Evolutionary conservation across 2,888 invertebrate genomes (phyloP).

Genomic region (Flexamia atlantica): DNA sequence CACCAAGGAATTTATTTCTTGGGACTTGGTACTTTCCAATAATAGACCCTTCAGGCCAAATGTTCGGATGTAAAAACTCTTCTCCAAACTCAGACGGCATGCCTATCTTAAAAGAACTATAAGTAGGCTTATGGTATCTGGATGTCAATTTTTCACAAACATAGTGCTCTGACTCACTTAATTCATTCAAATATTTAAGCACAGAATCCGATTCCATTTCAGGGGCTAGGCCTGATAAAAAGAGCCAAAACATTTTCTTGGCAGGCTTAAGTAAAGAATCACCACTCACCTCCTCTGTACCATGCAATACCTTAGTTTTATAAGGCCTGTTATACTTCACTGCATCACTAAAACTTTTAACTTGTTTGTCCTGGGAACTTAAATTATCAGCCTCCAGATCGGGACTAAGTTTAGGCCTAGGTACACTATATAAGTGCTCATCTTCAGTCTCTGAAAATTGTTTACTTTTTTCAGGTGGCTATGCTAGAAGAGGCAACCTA

Average conservation of each 20-base stretch:
- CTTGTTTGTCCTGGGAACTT: no score
- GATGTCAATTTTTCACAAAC: background rate
- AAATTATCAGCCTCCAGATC: no score
- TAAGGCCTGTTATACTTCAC: no score
- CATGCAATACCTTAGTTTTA: no score
- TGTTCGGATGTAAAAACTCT: background rate
- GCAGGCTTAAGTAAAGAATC: background rate
- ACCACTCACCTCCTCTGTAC: background rate
- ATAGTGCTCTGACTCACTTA: background rate
- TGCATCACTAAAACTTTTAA: no score
- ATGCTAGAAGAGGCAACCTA: no score
- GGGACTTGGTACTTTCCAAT: background rate
- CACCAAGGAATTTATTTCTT: background rate
- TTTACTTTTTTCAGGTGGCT: no score
- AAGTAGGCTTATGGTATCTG: background rate
- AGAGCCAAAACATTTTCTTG: background rate
- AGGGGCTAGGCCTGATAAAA: constrained; percentile 1
- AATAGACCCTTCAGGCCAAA: background rate
- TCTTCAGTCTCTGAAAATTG: no score
- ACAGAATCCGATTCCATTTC: background rate
- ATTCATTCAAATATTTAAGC: background rate
- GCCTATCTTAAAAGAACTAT: constrained; percentile 7
- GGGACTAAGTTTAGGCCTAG: no score
- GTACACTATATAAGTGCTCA: no score
- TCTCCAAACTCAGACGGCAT: background rate